Base-by-base conservation (phyloP, 2,888 invertebrate species). In the Nipponacmea schrenckii region DNA sequence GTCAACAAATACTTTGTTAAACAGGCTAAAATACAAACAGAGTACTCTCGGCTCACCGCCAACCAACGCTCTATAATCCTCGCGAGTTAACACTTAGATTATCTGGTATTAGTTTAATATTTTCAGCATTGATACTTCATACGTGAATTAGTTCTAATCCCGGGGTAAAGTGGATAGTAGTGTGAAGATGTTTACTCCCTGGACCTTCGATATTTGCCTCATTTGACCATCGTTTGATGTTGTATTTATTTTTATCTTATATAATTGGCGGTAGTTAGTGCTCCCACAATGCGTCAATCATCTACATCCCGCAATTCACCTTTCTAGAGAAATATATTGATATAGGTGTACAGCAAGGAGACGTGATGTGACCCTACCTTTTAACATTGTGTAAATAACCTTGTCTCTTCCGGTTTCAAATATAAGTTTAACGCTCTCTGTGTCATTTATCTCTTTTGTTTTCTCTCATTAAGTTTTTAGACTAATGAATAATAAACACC, bases 1-100 rank as follows among this genome's bases (percentile, higher is more conserved):
- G 56, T 56, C 56, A 56, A 56, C 15, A 56, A 56, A 56, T 20
- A 56, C 56, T 24, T 24, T 10, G 56, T 56, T 24, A 20, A 56
- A 56, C 56, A 56, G 56, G 56, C 56, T 20, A 7, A 56, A 56
- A 39, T 20, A 56, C 56, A 56, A 56, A 56, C 24, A 56, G 20
- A 56, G 20, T 24, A 10, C 24, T 56, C 24, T 56, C 56, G 56
- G 56, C 56, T 56, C 56, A 56, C 56, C 56, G 56, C 56, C 56
- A 56, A 24, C 56, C 56, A 14, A 56, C 56, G 56, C 56, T 56
- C 56, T 24, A 10, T 24, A 56, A 56, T 56, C 56, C 56, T 24
- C 12, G 20, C 56, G 20, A 56, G 56, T 56, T 56, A 56, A 24
- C 56, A 56, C 56, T 20, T 56, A 20, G 56, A 56, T 56, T 56